Base-by-base conservation (phyloP, 2,113 vertebrate species). In the Xiphorhynchus elegans region DNA sequence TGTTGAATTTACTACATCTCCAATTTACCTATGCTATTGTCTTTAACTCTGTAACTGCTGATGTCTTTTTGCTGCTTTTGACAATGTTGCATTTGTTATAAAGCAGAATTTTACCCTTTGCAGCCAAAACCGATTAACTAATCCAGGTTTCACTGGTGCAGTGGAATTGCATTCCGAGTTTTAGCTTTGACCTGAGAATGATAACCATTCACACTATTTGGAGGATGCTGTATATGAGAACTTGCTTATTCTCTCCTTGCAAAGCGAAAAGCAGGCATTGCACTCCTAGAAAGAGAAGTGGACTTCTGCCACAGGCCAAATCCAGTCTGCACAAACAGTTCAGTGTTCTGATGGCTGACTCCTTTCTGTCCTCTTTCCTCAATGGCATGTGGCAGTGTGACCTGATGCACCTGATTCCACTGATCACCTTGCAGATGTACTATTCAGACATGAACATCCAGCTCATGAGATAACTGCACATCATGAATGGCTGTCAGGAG, bases 401-500 rank as follows among this genome's bases (percentile, higher is more conserved):
- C 28, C 3, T 0, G 6, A 60, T 1, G 17, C 8, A 8, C 14
- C 11, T 63, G n/a, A n/a, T n/a, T 8, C 5, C 10, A 7, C 1
- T 5, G 5, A 33, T 31, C 64, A 40, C 17, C 4, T 20, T 58
- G 64, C 47, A 72, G 24, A 25, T 26, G 19, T 63, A 35, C 9
- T 10, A 14, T 31, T 47, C 25, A 55, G 52, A 78, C 31, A 23
- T 20, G 5, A 84, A 46, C 24, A 39, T 11, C 6, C 60, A 87
- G 17, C 9, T 47, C 24, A 31, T 52, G 62, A 49, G 39, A 23
- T 21, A 60, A 56, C 8, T 84, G 72, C 12, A 31, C 1, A 0
- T 33, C 64, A 44, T 4, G 10, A 69, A 58, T 19, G n/a, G 6
- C 28, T 84, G 20, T 29, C 23, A 49, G n/a, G 28, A 77, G 25